Conservation (phyloP, 2,888 invertebrate species). For the Herminia tarsipennalis region DNA sequence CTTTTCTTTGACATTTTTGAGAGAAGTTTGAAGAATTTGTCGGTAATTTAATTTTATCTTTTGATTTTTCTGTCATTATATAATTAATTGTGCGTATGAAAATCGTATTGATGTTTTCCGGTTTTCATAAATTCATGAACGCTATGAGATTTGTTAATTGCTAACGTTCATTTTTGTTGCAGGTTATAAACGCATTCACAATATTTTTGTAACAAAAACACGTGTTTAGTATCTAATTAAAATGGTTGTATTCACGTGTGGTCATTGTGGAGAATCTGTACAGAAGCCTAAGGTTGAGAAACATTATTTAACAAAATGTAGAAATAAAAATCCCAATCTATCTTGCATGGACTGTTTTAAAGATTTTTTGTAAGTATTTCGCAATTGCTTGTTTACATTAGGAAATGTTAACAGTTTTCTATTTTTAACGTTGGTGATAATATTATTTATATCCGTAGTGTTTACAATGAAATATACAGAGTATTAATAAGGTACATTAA, state of each 20-base stretch:
- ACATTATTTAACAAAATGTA: conserved; percentile 92
- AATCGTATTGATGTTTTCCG: too few relatives aligned
- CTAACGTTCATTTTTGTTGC: conserved; percentile 26
- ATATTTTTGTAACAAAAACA: conserved; percentile 40
- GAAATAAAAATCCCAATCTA: conserved; percentile 87
- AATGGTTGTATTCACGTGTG: conserved; percentile 98
- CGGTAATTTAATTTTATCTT: conserved; percentile 12
- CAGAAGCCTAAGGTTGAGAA: conserved; percentile 97
- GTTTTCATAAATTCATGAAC: too few relatives aligned
- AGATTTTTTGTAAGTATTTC: conserved; percentile 90
- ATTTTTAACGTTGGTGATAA: too few relatives aligned
- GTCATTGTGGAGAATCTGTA: conserved; percentile 95
- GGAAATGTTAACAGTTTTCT: too few relatives aligned
- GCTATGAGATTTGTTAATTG: background rate
- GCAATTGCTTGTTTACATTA: background rate
- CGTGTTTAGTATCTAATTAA: conserved; percentile 39
- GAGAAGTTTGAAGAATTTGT: conserved; percentile 17
- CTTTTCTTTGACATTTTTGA: conserved; percentile 30
- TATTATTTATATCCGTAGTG: too few relatives aligned
- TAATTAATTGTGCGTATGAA: background rate
- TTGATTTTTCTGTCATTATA: conserved; percentile 17
- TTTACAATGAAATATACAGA: too few relatives aligned
- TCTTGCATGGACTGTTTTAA: conserved; percentile 98
- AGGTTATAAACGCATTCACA: conserved; percentile 49
- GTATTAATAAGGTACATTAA: too few relatives aligned